Evolutionary conservation across 2,888 invertebrate genomes (phyloP).

Genomic region (Neria commutata): DNA sequence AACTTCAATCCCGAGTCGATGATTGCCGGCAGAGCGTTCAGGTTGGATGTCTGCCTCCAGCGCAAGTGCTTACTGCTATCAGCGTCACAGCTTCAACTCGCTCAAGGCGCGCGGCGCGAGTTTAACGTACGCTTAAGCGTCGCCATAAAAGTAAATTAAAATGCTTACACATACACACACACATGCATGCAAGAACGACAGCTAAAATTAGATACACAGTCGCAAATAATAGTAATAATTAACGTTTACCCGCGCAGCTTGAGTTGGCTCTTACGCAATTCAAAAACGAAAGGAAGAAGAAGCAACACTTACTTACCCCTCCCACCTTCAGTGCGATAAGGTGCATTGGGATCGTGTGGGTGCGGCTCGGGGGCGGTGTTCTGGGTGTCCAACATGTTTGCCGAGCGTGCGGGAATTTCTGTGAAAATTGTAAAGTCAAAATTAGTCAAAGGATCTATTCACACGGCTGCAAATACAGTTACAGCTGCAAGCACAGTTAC

Average conservation of each 20-base stretch:
- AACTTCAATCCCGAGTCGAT: no score
- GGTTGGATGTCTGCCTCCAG: no score
- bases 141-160: neutral
- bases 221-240: neutral
- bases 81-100: no score
- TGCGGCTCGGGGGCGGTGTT: conserved; percentile 61
- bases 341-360: conserved; percentile 54
- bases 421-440: no score
- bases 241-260: conserved; percentile 24
- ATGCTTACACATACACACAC: neutral
- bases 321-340: conserved; percentile 66
- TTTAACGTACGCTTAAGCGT: neutral
- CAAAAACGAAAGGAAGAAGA: conserved; percentile 53
- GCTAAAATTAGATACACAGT: neutral
- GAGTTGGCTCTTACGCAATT: conserved; percentile 21
- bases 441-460: no score
- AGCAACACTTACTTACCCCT: conserved; percentile 82
- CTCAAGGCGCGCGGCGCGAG: neutral
- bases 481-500: no score
- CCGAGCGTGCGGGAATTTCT: conserved; percentile 80
- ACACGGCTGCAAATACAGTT: no score
- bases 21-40: no score
- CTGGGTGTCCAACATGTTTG: conserved; percentile 63
- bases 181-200: conserved; percentile 1
- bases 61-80: no score